phyloP scores from a whole-genome alignment of 2,113 vertebrate genomes.

The Cryptoleucopteryx plumbea region DNA sequence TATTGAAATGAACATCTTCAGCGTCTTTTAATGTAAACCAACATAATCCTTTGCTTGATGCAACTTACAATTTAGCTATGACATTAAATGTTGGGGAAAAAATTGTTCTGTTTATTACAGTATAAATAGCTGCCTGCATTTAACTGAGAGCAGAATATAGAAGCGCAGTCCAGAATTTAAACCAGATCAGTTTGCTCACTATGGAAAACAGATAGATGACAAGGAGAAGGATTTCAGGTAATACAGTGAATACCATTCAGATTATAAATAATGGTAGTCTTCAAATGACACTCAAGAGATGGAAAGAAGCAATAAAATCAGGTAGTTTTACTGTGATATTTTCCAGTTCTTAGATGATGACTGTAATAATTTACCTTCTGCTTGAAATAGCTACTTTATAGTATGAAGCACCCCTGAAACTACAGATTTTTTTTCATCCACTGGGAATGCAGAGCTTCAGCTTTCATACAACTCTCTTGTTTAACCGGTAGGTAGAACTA shows the following conservation, averaged over 20 bases:
- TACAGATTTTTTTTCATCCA: background rate
- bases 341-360: background rate
- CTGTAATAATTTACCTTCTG: background rate
- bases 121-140: background rate
- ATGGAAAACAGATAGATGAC: constrained; percentile 84
- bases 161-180: constrained; percentile 66
- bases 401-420: background rate
- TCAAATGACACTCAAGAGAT: background rate
- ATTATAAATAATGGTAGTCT: background rate
- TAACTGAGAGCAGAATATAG: constrained; percentile 17
- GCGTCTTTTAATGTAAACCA: background rate
- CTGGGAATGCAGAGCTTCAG: background rate
- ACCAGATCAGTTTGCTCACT: constrained; percentile 70
- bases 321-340: background rate
- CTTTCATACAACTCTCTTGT: background rate
- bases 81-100: background rate
- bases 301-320: background rate
- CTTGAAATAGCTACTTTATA: background rate
- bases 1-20: background rate
- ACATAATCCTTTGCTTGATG: background rate
- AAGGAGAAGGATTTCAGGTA: constrained; percentile 77
- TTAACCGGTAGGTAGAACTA: background rate
- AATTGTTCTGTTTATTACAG: background rate
- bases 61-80: background rate
- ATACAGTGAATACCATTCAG: background rate